Evolutionary conservation across 37 sponge, comb jelly and placozoan species (phyloP).

Genomic region (Ephydatia muelleri): DNA sequence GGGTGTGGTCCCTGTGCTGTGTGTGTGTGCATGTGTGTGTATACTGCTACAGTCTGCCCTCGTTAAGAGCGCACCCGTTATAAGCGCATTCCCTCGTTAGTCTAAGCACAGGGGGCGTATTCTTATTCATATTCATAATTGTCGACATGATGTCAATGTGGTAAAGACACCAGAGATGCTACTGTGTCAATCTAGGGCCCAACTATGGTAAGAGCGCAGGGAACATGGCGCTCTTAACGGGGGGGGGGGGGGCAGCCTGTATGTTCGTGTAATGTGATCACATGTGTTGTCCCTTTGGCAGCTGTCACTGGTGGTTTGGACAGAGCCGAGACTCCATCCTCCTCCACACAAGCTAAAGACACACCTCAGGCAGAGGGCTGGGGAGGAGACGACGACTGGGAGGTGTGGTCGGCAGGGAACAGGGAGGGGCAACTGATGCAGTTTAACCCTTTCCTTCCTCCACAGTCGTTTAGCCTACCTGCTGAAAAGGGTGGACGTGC

Average conservation of each 20-base stretch:
- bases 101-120: no score
- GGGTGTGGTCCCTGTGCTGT: constrained; percentile 28
- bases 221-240: no score
- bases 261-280: no score
- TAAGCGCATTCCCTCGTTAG: no score
- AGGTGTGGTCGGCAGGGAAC: neutral
- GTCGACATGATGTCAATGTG: no score
- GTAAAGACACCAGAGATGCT: no score
- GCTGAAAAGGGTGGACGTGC: neutral
- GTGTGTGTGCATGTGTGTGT: neutral
- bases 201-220: no score
- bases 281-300: neutral
- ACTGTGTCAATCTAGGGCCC: no score
- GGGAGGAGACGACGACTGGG: constrained; percentile 28
- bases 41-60: no score
- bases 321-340: neutral
- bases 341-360: neutral
- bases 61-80: no score
- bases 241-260: no score
- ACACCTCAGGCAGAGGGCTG: neutral
- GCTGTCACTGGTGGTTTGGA: neutral
- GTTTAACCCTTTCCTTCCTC: neutral
- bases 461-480: neutral
- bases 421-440: neutral
- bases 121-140: no score